Base-by-base conservation (phyloP, 2,888 invertebrate genomes). In the Thereva nobilitata region DNA sequence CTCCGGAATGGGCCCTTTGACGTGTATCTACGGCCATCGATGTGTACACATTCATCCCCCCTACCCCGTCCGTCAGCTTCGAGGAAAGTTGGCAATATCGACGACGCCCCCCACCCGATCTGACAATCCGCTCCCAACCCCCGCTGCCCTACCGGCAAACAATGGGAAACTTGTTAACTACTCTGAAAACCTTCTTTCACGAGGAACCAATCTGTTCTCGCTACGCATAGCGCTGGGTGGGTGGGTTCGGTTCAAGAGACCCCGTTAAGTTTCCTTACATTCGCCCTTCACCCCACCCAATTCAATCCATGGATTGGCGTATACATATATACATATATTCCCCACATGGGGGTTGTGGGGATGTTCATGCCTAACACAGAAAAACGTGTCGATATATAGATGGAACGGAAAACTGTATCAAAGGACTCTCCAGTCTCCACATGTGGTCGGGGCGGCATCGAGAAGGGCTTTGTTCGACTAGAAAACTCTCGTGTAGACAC, bases 401-500 rank as follows among this genome's bases (percentile, higher is more conserved):
- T 23, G 34, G 53, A 53, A 53, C 42, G 44, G 53, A 45, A 61
- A 61, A 50, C 49, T 23, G 61, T 61, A 61, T 61, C 61, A 61
- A 61, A 61, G 40, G 61, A 54, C 37, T 64, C 64, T 69, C 69
- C 67, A 54, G 35, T 64, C 64, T 69, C 69, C 67, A 67, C 64
- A 67, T 69, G 69, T 61, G 69, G 67, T 67, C 64, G 42, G 54
- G 66, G 66, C 67, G 64, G 64, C 53, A 68, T 69, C 42, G 67
- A 69, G 63, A 55, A 61, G 65, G 53, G 67, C 65, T 67, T 69
- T 69, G 67, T 69, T 67, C 53, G 54, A 67, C 69, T 67, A 67
- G 69, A 69, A 69, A 69, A 67, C 69, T 65, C 67, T 66, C 65
- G 65, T 69, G 69, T 69, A 69, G 69, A 69, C 69, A 69, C 69